Conservation (phyloP, 2,888 invertebrate species). For the Ophioninae sp. region DNA sequence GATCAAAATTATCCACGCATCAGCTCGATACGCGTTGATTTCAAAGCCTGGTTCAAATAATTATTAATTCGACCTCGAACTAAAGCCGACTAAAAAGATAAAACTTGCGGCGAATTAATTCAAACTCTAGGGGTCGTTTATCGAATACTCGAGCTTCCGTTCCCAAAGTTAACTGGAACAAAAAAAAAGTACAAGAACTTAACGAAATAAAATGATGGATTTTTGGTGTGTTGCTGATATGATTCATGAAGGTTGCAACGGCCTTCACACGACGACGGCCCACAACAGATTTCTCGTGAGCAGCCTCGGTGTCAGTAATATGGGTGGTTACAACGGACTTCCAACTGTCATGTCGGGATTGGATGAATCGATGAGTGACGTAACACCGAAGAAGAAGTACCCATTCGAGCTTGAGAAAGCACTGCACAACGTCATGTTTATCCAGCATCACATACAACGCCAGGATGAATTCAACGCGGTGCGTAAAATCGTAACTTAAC, state of each 20-base stretch:
- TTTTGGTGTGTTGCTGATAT: too few relatives aligned
- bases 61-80: neutral
- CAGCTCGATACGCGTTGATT: too few relatives aligned
- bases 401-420: conserved; percentile 96
- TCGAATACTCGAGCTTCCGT: neutral
- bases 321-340: conserved; percentile 90
- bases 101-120: neutral
- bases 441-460: conserved; percentile 96
- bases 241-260: conserved; percentile 86
- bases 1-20: too few relatives aligned
- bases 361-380: conserved; percentile 91
- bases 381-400: conserved; percentile 91
- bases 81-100: neutral
- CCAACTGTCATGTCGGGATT: conserved; percentile 92
- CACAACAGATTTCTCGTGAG: conserved; percentile 90
- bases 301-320: conserved; percentile 85
- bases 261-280: conserved; percentile 89
- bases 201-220: neutral
- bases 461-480: conserved; percentile 97
- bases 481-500: conserved; percentile 75
- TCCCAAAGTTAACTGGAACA: neutral
- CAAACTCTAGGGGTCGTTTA: neutral
- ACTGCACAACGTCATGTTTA: conserved; percentile 97
- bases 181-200: neutral
- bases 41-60: neutral